A percentile compares a stretch with the other conserved stretches of the same genome.
phyloP scores from a whole-genome alignment of 2,888 invertebrate genomes.

The Conchocele bisecta region DNA sequence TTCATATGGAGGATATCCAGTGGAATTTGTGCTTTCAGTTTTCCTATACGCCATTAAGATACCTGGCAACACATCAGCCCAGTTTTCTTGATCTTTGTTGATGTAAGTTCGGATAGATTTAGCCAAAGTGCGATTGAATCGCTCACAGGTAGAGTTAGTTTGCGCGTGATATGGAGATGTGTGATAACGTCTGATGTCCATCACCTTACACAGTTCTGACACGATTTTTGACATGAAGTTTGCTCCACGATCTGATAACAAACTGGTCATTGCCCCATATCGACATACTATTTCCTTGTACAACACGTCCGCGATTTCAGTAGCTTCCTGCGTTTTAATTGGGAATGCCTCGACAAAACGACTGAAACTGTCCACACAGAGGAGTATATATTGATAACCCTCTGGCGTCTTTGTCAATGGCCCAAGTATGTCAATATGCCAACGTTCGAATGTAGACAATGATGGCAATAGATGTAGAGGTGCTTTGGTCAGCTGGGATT shows the following conservation, averaged over 20 bases:
- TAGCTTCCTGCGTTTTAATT: too few species aligned
- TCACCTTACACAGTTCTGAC: background rate
- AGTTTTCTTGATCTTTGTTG: background rate
- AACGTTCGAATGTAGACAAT: background rate
- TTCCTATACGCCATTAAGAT: background rate
- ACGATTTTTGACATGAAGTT: too few species aligned
- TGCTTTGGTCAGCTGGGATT: too few species aligned
- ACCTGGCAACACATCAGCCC: background rate
- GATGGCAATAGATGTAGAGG: background rate
- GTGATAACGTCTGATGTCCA: background rate
- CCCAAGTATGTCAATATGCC: constrained; percentile 13
- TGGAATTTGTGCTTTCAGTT: background rate
- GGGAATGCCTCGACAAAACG: too few species aligned
- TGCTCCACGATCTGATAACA: too few species aligned
- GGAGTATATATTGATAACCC: too few species aligned
- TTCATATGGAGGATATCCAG: background rate
- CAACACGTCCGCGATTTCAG: too few species aligned
- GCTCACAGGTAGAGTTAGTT: background rate
- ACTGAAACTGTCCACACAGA: too few species aligned
- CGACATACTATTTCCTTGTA: too few species aligned
- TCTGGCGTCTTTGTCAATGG: background rate
- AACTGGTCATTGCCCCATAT: too few species aligned
- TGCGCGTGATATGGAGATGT: too few species aligned
- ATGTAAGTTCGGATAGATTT: background rate
- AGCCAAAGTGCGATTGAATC: background rate